A percentile compares a stretch with the other conserved stretches of the same genome.
Evolutionary conservation across 2,888 invertebrate genomes (phyloP).

Genomic region (Graphium colonna): DNA sequence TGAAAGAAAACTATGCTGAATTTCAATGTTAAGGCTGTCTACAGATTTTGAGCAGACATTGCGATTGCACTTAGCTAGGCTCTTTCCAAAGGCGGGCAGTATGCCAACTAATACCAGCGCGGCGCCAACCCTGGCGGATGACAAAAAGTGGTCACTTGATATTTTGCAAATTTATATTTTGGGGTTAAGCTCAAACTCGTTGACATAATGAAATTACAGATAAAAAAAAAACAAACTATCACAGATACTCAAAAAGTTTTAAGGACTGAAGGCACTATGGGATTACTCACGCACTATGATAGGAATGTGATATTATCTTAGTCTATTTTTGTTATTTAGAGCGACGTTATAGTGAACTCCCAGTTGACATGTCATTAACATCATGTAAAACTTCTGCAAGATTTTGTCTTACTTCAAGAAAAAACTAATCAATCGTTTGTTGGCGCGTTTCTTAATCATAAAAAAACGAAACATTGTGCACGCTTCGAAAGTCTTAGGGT

Average conservation of each 20-base stretch:
- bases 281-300: too few relatives aligned
- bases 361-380: neutral
- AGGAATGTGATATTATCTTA: too few relatives aligned
- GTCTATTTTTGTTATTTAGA: neutral
- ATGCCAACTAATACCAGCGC: conserved; percentile 30
- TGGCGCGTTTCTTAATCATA: too few relatives aligned
- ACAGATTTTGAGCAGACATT: conserved; percentile 4
- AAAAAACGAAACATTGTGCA: too few relatives aligned
- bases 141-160: conserved; percentile 21
- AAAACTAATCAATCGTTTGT: too few relatives aligned
- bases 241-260: neutral
- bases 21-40: conserved; percentile 4
- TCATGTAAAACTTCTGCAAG: neutral
- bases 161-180: conserved; percentile 18
- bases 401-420: too few relatives aligned
- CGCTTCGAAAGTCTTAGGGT: too few relatives aligned
- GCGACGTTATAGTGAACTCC: neutral
- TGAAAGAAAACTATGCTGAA: too few relatives aligned
- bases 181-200: conserved; percentile 1
- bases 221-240: neutral
- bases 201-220: neutral
- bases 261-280: too few relatives aligned
- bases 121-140: conserved; percentile 9
- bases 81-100: conserved; percentile 31
- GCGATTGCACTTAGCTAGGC: conserved; percentile 1